Conservation (phyloP, 2,113 vertebrate species). For the Ibidorhyncha struthersii region DNA sequence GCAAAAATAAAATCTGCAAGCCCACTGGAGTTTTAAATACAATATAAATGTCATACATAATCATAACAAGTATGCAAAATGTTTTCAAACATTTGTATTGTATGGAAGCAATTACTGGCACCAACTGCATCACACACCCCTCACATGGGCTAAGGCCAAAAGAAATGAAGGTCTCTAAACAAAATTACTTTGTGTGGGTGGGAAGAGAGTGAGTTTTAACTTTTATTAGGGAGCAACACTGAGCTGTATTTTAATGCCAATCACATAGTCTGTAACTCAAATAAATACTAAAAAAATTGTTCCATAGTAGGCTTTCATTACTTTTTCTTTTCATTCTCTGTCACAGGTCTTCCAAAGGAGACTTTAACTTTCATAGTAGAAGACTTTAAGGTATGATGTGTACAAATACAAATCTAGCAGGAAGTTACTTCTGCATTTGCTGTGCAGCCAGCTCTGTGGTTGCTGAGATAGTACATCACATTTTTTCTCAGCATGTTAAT, state of each 20-base stretch:
- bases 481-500: constrained; percentile 4
- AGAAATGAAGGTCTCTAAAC: constrained; percentile 79
- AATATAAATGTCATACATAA: constrained; percentile 72
- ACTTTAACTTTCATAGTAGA: neutral
- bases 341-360: neutral
- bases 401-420: neutral
- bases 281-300: constrained; percentile 78
- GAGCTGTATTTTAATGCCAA: constrained; percentile 83
- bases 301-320: constrained; percentile 74
- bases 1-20: constrained; percentile 55
- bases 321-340: constrained; percentile 10
- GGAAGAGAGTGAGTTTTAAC: constrained; percentile 82
- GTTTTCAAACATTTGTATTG: constrained; percentile 79
- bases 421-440: neutral
- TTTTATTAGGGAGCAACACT: constrained; percentile 82
- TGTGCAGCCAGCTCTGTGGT: neutral
- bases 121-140: constrained; percentile 84
- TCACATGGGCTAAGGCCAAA: constrained; percentile 75
- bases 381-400: neutral
- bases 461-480: neutral
- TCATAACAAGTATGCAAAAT: constrained; percentile 72
- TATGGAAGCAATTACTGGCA: constrained; percentile 98
- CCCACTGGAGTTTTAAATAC: constrained; percentile 59
- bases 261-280: constrained; percentile 82
- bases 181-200: constrained; percentile 86